phyloP scores from a whole-genome alignment of 2,888 invertebrate genomes.

The Oasisia sp. region DNA sequence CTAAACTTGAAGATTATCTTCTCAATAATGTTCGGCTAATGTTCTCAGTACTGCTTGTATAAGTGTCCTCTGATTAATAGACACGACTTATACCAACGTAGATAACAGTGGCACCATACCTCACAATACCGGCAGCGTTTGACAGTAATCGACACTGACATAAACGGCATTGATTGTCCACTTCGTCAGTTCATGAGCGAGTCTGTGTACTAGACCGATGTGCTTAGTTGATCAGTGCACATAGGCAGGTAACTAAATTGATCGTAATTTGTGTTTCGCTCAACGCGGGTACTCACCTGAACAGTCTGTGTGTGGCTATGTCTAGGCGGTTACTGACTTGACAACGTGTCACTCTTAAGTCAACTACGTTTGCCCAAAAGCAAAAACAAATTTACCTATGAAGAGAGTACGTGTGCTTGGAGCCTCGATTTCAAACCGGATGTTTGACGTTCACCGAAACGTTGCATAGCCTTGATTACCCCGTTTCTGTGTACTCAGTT shows the following conservation, averaged over 20 bases:
- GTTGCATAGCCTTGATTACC: constrained; percentile 17
- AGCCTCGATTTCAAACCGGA: constrained; percentile 13
- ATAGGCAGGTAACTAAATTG: background rate
- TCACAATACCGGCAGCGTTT: background rate
- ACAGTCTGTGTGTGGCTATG: constrained; percentile 10
- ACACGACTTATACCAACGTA: background rate
- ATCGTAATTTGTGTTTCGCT: background rate
- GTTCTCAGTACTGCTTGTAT: background rate
- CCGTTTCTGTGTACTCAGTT: background rate
- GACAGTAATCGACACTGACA: background rate
- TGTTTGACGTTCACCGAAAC: background rate
- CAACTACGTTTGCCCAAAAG: background rate
- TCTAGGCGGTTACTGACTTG: background rate
- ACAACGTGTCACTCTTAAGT: constrained; percentile 10
- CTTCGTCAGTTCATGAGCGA: background rate
- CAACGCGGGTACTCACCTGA: constrained; percentile 13
- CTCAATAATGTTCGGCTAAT: background rate
- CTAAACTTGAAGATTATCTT: background rate
- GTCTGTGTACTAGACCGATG: too few relatives aligned
- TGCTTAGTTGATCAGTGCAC: background rate
- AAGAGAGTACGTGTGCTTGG: background rate
- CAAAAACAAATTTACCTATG: constrained; percentile 5
- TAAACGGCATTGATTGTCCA: background rate
- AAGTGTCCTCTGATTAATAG: background rate
- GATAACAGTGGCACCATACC: background rate